Evolutionary conservation across 2,797 vertebrate species (phyloP).

Genomic region (Chaenodraco wilsoni): DNA sequence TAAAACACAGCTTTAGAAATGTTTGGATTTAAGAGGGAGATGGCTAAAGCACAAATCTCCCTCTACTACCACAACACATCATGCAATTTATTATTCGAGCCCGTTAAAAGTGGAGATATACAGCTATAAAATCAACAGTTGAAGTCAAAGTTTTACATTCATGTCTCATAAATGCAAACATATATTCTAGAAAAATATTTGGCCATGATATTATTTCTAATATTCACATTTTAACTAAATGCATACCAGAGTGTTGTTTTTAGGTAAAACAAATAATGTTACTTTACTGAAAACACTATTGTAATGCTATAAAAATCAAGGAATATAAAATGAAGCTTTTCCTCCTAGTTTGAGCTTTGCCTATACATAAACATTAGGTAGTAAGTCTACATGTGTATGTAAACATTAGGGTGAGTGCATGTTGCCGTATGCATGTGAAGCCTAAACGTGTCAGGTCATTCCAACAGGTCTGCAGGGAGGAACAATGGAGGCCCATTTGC

Average conservation of each 20-base stretch:
- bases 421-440: conserved; percentile 43
- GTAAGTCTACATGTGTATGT: conserved; percentile 10
- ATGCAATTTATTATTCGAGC: not conserved
- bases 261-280: not conserved
- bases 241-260: not conserved
- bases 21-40: conserved; percentile 40
- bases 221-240: no score
- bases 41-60: not conserved
- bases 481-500: conserved; percentile 70
- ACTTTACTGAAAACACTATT: not conserved
- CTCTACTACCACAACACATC: not conserved
- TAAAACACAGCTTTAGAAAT: conserved; percentile 62
- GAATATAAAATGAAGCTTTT: not conserved
- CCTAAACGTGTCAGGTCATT: conserved; percentile 47
- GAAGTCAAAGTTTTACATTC: not conserved
- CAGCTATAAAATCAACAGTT: no score
- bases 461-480: conserved; percentile 38
- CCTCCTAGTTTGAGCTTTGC: not conserved
- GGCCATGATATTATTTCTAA: not conserved
- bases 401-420: conserved; percentile 32
- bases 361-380: conserved; percentile 8
- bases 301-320: not conserved
- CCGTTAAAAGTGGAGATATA: not conserved
- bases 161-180: not conserved
- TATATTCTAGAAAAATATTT: not conserved